Percentiles rank a stretch among this genome's conserved stretches.
These are phyloP conservation scores for Nycticryphes semicollaris DNA, from an alignment of 2,113 vertebrate genomes.

Conservation along the genomic window DNA sequence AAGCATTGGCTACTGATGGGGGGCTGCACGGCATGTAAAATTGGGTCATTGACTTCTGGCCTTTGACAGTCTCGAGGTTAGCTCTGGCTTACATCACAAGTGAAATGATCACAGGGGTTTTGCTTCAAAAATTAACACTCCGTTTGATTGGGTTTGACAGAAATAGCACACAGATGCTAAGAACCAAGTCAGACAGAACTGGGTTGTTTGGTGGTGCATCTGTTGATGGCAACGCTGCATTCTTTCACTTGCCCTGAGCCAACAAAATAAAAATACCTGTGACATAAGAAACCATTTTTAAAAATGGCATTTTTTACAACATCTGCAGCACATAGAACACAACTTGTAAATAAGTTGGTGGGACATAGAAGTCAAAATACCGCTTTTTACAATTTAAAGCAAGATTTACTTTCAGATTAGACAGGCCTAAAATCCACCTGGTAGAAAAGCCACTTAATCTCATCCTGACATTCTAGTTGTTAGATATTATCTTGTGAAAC, in stretches of 20 bases:
- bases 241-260: slow-evolving; percentile 64
- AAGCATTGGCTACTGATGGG: slow-evolving; percentile 31
- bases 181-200: slow-evolving; percentile 78
- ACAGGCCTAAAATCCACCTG: background rate
- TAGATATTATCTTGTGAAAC: background rate
- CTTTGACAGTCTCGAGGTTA: slow-evolving; percentile 77
- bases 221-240: slow-evolving; percentile 62
- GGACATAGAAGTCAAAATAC: background rate
- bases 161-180: slow-evolving; percentile 80
- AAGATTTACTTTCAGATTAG: background rate
- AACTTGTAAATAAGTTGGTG: background rate
- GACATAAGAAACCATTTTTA: slow-evolving; percentile 43
- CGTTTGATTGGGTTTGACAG: slow-evolving; percentile 83
- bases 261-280: slow-evolving; percentile 15
- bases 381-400: background rate
- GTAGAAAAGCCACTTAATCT: background rate
- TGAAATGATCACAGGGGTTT: slow-evolving; percentile 82
- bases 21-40: slow-evolving; percentile 71
- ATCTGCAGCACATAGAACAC: background rate
- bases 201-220: slow-evolving; percentile 77
- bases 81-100: slow-evolving; percentile 82
- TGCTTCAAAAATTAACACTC: slow-evolving; percentile 82
- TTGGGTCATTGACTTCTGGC: slow-evolving; percentile 83
- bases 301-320: background rate
- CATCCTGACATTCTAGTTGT: background rate